A percentile compares a stretch with the other conserved stretches of the same genome.
Evolutionary conservation across 2,888 invertebrate genomes (phyloP).

Genomic region (Idaea biselata): DNA sequence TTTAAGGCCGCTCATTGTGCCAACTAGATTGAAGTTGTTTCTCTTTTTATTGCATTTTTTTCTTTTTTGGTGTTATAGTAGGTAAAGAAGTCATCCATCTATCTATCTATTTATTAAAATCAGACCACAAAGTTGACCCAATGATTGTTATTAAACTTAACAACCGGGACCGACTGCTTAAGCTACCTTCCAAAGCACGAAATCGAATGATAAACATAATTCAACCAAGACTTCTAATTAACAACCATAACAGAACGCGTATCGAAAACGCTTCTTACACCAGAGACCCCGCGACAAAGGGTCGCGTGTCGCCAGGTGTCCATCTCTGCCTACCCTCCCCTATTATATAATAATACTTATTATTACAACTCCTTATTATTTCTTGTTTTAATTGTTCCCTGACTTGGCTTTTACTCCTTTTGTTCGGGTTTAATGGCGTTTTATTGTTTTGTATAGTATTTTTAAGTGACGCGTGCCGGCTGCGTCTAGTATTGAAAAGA

Average conservation of each 20-base stretch:
- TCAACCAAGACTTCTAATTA: background rate
- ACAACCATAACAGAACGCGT: background rate
- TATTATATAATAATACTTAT: slow-evolving; percentile 75
- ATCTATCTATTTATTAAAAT: no score
- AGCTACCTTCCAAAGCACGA: background rate
- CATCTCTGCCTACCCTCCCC: slow-evolving; percentile 46
- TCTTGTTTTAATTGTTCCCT: slow-evolving; percentile 78
- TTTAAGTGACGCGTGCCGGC: slow-evolving; percentile 71
- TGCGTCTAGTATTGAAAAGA: slow-evolving; percentile 42
- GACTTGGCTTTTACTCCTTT: slow-evolving; percentile 78
- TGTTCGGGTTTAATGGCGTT: slow-evolving; percentile 76
- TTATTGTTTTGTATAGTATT: slow-evolving; percentile 69
- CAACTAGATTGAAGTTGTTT: no score
- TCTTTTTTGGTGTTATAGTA: no score
- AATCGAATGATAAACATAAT: background rate
- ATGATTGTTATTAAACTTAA: no score
- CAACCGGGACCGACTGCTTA: background rate
- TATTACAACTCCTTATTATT: slow-evolving; percentile 79
- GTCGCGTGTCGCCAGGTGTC: slow-evolving; percentile 67
- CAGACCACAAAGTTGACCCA: no score
- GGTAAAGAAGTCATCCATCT: no score
- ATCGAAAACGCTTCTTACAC: background rate
- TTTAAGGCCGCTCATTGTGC: no score
- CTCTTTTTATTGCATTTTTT: no score
- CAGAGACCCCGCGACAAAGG: background rate